phyloP scores from a whole-genome alignment of 2,113 vertebrate species.

The Narcine bancroftii region DNA sequence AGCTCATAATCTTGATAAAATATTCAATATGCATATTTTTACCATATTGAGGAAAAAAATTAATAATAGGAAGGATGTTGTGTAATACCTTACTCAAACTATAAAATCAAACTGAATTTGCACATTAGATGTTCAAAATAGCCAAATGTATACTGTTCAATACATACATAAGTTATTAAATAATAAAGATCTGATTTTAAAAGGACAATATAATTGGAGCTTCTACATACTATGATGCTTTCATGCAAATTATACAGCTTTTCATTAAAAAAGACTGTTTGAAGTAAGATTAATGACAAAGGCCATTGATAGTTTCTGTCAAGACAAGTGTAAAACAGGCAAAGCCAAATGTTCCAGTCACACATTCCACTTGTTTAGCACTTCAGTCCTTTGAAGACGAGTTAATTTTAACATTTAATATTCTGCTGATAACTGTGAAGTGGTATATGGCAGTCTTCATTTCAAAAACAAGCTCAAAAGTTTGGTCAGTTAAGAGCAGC shows the following conservation, averaged over 20 bases:
- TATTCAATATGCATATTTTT: conserved; percentile 68
- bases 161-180: conserved; percentile 84
- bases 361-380: conserved; percentile 70
- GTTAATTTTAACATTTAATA: conserved; percentile 69
- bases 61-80: conserved; percentile 62
- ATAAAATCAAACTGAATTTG: conserved; percentile 53
- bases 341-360: conserved; percentile 71
- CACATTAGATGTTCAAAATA: conserved; percentile 60
- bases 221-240: conserved; percentile 74
- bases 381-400: conserved; percentile 67
- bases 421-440: conserved; percentile 65
- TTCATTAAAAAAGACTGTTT: conserved; percentile 55
- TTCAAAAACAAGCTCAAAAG: conserved; percentile 51
- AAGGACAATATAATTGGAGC: conserved; percentile 73
- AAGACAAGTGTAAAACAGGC: conserved; percentile 65
- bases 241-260: conserved; percentile 73
- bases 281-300: conserved; percentile 57
- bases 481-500: conserved; percentile 76
- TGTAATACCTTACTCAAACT: conserved; percentile 64
- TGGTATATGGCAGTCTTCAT: conserved; percentile 70
- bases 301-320: conserved; percentile 72
- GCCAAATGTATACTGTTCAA: conserved; percentile 61
- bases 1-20: conserved; percentile 65
- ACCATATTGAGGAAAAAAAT: conserved; percentile 65
- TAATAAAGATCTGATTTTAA: conserved; percentile 70